A percentile compares a stretch with the other conserved stretches of the same genome.
phyloP scores from a whole-genome alignment of 2,113 vertebrate genomes.

The Sinocyclocheilus maitianheensis region DNA sequence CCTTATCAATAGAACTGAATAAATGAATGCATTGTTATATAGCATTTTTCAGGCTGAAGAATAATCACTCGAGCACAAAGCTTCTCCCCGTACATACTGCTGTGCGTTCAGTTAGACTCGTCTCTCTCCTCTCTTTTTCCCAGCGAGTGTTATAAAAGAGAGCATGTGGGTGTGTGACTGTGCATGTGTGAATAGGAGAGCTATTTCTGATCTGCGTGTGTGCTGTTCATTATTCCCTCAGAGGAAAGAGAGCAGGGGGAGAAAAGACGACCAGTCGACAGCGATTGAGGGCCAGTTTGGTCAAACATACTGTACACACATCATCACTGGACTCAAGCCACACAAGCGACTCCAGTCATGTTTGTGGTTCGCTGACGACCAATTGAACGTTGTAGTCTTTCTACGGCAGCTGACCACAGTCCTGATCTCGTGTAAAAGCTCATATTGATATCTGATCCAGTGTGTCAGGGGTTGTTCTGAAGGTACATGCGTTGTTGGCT shows the following conservation, averaged over 20 bases:
- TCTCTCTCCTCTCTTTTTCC: conserved; percentile 11
- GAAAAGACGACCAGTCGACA: conserved; percentile 18
- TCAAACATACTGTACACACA: neutral
- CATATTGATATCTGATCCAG: neutral
- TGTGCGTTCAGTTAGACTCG: conserved; percentile 43
- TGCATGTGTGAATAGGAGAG: conserved; percentile 55
- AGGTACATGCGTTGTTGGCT: neutral
- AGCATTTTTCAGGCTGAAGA: conserved; percentile 66
- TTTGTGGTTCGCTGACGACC: conserved; percentile 17
- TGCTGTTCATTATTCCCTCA: conserved; percentile 47
- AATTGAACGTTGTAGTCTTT: neutral
- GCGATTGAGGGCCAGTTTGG: conserved; percentile 10
- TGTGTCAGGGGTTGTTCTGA: neutral
- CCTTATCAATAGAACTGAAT: conserved; percentile 42
- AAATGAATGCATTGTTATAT: conserved; percentile 69
- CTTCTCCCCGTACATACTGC: conserved; percentile 59
- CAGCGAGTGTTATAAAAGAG: conserved; percentile 45
- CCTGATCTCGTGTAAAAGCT: neutral
- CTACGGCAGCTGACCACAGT: neutral
- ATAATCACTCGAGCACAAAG: conserved; percentile 71
- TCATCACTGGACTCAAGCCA: conserved; percentile 1
- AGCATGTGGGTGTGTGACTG: conserved; percentile 39
- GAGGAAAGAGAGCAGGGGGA: conserved; percentile 39
- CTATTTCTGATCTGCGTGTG: conserved; percentile 51
- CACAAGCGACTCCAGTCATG: neutral